Evolutionary conservation across 2,797 vertebrate genomes (phyloP).

Genomic region (Thaleichthys pacificus): DNA sequence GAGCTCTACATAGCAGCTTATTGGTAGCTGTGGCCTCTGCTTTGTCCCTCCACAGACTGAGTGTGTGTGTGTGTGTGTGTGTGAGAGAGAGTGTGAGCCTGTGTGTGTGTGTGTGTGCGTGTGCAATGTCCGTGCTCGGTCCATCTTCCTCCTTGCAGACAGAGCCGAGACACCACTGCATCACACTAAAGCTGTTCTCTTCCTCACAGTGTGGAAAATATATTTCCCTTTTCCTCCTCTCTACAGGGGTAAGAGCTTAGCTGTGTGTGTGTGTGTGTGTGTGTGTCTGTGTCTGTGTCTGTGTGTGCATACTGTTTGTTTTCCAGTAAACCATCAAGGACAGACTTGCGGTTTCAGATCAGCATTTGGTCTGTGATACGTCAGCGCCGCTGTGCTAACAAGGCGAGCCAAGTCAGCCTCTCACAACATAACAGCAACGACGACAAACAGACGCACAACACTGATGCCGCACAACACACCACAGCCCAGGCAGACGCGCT

Average conservation of each 20-base stretch:
- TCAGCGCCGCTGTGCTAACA: constrained; percentile 71
- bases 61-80: constrained; percentile 3
- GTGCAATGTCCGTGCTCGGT: constrained; percentile 8
- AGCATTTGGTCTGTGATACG: constrained; percentile 77
- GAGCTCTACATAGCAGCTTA: constrained; percentile 54
- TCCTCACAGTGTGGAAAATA: constrained; percentile 31
- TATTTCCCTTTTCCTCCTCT: constrained; percentile 58
- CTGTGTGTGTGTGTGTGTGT: constrained; percentile 31
- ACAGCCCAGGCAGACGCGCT: neutral
- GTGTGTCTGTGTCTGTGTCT: constrained; percentile 9
- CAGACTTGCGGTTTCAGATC: constrained; percentile 75
- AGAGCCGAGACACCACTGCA: neutral
- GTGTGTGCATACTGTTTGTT: constrained; percentile 66
- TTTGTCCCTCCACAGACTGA: neutral
- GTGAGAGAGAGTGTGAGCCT: constrained; percentile 9
- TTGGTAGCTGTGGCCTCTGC: neutral
- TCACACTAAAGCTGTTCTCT: neutral
- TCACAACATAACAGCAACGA: constrained; percentile 28
- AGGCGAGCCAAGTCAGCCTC: constrained; percentile 59
- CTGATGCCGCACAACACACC: neutral
- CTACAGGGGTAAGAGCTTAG: constrained; percentile 52
- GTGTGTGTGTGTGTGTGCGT: constrained; percentile 3
- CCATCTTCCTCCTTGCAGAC: neutral
- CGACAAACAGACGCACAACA: neutral
- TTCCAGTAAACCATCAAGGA: constrained; percentile 76